A percentile compares a stretch with the other conserved stretches of the same genome.
Evolutionary conservation across 1,140 invertebrate species (phyloP).

Genomic region (honey bee (Apis mellifera)): Amel_HAv3.1 CM009939.2:8598501-8599000

Average conservation of each 20-base stretch:
- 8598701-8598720: too few relatives aligned
- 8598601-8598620: constrained; percentile 94
- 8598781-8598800: too few relatives aligned
- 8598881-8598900: not conserved
- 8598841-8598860: too few relatives aligned
- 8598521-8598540: constrained; percentile 91
- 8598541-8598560: constrained; percentile 92
- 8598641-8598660: too few relatives aligned
- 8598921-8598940: constrained; percentile 25
- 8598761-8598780: too few relatives aligned
- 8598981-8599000: constrained; percentile 23
- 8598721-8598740: too few relatives aligned
- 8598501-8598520: constrained; percentile 92
- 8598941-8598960: not conserved
- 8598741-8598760: too few relatives aligned
- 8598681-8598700: too few relatives aligned
- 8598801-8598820: too few relatives aligned
- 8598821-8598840: too few relatives aligned
- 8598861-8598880: not conserved
- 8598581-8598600: constrained; percentile 92
- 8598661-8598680: too few relatives aligned
- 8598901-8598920: not conserved
- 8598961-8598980: constrained; percentile 36
- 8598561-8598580: constrained; percentile 92
- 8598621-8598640: constrained; percentile 59